Evolutionary conservation across 2,888 invertebrate genomes (phyloP), one percentile per base, ranked within the genome.

Genomic region (Cryptocephalus moraei): DNA sequence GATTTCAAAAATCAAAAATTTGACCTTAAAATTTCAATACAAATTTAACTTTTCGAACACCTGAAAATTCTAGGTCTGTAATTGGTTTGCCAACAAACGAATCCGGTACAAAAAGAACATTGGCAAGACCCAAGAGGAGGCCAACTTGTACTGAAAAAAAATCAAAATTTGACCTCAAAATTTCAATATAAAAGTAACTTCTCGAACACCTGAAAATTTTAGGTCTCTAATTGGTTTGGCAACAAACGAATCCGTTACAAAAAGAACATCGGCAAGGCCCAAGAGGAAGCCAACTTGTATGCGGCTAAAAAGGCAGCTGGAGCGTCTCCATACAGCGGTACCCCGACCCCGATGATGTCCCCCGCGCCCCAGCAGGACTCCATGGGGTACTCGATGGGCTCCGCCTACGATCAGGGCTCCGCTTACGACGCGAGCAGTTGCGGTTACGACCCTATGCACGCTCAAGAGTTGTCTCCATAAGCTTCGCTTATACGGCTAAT

Each of bases 61-160:
- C 22, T 22, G 22, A 22, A 22, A 22, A 22, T 22, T 22, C 41
- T 78, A 56, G 43, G 94, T 96, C 53, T 95, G 95, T 60, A 97
- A 97, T 80, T 97, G 97, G 97, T 97, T 97, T 72, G 97, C 96
- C 62, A 97, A 97, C 77, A 97, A 97, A 74, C 84, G 97, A 67
- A 97, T 97, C 76, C 86, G 97, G 64, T 97, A 97, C 78, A 97
- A 97, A 86, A 97, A 97, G 78, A 97, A 97, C 75, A 97, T 97
- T 61, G 96, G 95, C 64, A 97, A 97, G 74, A 95, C 96, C 49
- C 96, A 97, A 73, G 97, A 97, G 74, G 97, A 97, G 75, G 97
- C 97, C 50, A 96, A 96, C 75, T 78, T 22, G 22, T 22, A 22
- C 22, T 22, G 22, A 36, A 36, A 12, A 34, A 36, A 36, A 36